Conservation (phyloP, 2,797 vertebrate species). For the Oophaga sylvatica region DNA sequence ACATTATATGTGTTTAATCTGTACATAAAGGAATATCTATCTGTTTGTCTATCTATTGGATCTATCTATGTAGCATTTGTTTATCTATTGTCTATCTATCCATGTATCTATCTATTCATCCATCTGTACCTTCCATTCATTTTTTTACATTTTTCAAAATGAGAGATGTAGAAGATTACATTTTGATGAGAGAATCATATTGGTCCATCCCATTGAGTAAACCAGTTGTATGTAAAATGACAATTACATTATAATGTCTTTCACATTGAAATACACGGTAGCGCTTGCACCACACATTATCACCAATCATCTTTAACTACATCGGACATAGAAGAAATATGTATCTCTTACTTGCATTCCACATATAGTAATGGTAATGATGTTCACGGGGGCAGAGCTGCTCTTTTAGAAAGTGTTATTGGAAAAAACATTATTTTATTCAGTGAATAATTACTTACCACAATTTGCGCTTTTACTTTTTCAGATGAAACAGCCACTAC, state of each 20-base stretch:
- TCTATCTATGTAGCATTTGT: too few relatives aligned
- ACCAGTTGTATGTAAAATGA: too few relatives aligned
- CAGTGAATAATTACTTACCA: not conserved
- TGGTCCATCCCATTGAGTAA: not conserved
- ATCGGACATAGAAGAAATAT: not conserved
- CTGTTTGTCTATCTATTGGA: not conserved
- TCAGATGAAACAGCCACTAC: not conserved
- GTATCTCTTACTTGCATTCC: not conserved
- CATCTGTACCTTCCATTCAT: not conserved
- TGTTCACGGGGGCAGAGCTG: not conserved
- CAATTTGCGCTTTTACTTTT: not conserved
- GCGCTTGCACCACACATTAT: not conserved
- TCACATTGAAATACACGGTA: too few relatives aligned
- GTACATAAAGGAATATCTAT: not conserved
- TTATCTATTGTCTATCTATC: too few relatives aligned
- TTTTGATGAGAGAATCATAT: not conserved
- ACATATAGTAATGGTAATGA: not conserved
- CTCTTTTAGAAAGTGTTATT: not conserved
- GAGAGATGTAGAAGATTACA: not conserved
- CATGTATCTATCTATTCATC: not conserved
- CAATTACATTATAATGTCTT: not conserved
- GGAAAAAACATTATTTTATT: not conserved
- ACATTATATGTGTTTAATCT: not conserved
- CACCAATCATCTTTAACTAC: not conserved
- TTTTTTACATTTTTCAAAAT: not conserved